Evolutionary conservation across 1,140 invertebrate genomes (phyloP).

Genomic region (Globodera rostochiensis): DNA sequence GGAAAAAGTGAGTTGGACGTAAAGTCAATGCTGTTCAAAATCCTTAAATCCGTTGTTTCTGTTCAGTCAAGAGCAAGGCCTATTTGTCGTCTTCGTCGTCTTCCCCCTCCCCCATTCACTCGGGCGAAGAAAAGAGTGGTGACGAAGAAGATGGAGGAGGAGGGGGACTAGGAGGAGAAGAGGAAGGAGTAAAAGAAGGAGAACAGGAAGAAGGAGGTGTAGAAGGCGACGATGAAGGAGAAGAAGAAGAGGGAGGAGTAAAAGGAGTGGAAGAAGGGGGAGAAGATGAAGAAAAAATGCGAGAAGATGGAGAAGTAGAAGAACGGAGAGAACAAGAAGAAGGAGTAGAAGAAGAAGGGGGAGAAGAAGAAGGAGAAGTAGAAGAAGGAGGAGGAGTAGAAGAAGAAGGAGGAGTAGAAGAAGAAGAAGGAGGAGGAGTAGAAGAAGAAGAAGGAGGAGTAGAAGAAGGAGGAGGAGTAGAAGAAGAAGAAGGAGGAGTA

Average conservation of each 20-base stretch:
- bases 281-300: background rate
- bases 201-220: background rate
- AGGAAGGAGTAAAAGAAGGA: background rate
- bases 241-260: background rate
- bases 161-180: background rate
- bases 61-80: slow-evolving; percentile 47
- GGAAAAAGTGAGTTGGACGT: slow-evolving; percentile 36
- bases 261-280: background rate
- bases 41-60: background rate
- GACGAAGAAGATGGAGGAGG: background rate
- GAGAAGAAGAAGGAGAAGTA: background rate
- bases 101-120: slow-evolving; percentile 5
- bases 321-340: background rate
- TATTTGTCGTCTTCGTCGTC: slow-evolving; percentile 41
- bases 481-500: background rate
- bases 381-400: background rate
- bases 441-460: background rate
- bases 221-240: slow-evolving; percentile 7
- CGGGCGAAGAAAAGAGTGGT: background rate
- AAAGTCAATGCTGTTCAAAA: background rate
- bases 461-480: background rate
- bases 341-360: background rate
- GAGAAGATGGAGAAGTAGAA: background rate
- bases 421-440: background rate
- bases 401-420: background rate